Evolutionary conservation across 2,888 invertebrate species (phyloP).

Genomic region (Drosophila melanocephala): DNA sequence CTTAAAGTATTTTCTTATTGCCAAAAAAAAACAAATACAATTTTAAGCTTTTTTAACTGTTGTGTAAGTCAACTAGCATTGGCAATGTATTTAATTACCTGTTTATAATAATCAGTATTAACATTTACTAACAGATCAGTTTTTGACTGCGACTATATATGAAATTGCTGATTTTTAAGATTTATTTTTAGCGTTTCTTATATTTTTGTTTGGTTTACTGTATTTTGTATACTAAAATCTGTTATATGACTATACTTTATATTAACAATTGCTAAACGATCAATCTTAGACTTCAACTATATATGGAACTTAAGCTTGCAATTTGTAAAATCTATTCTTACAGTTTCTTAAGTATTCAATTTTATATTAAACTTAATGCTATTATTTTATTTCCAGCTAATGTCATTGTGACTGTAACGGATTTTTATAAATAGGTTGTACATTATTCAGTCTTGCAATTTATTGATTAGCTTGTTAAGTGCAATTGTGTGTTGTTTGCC

Average conservation of each 20-base stretch:
- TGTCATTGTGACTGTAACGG: not conserved
- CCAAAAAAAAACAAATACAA: too few relatives aligned
- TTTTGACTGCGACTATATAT: not conserved
- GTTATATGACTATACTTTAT: not conserved
- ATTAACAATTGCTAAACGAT: not conserved
- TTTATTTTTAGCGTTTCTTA: not conserved
- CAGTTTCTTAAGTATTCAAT: not conserved
- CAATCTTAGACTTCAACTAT: not conserved
- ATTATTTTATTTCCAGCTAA: not conserved
- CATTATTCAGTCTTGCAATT: slow-evolving; percentile 7
- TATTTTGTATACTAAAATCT: not conserved
- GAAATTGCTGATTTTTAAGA: not conserved
- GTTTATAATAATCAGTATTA: not conserved
- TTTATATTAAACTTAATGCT: not conserved
- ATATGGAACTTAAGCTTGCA: not conserved
- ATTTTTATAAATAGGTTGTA: not conserved
- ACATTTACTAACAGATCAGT: not conserved
- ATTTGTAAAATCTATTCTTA: not conserved
- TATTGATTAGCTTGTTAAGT: slow-evolving; percentile 45
- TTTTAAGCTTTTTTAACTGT: not conserved
- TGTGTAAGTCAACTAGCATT: not conserved
- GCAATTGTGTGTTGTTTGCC: slow-evolving; percentile 34
- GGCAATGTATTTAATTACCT: not conserved
- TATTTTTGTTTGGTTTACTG: not conserved
- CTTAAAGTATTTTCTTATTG: too few relatives aligned